These are phyloP conservation scores for Scophthalmus maximus DNA, from an alignment of 2,113 vertebrate genomes.

Conservation along the genomic window DNA sequence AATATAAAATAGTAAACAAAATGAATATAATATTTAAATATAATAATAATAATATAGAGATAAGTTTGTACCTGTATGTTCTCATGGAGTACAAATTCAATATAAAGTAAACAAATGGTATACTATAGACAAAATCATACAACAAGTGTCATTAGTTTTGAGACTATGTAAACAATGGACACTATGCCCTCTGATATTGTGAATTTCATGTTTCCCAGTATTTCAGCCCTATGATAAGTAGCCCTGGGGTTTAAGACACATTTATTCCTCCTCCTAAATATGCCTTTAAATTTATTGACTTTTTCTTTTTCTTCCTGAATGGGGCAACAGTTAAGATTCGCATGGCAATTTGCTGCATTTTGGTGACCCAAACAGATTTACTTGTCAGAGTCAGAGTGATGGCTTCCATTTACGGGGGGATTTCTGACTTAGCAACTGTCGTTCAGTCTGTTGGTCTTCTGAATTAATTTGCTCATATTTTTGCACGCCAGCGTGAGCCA, in stretches of 20 bases:
- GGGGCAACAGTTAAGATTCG: not conserved
- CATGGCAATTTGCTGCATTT: not conserved
- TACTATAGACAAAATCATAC: too few species aligned
- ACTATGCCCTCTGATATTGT: not conserved
- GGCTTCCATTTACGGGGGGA: not conserved
- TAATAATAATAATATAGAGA: too few species aligned
- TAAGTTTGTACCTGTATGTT: too few species aligned
- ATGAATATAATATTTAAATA: not conserved
- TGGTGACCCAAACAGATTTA: not conserved
- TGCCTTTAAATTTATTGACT: not conserved
- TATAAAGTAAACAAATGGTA: too few species aligned
- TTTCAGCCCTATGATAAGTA: not conserved
- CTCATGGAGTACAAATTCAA: too few species aligned
- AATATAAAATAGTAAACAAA: not conserved
- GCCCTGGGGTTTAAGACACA: not conserved
- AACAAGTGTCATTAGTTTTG: too few species aligned
- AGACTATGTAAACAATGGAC: too few species aligned
- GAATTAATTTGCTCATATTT: conserved; percentile 24
- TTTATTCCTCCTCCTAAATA: not conserved
- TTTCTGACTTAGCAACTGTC: conserved; percentile 10
- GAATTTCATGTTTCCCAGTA: not conserved
- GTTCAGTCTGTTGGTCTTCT: conserved; percentile 5
- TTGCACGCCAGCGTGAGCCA: conserved; percentile 21
- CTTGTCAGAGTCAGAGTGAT: not conserved
- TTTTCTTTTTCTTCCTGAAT: not conserved